These are phyloP conservation scores for Macaca mulatta DNA, from an alignment of 2,113 vertebrate genomes.

Conservation along the genomic window DNA sequence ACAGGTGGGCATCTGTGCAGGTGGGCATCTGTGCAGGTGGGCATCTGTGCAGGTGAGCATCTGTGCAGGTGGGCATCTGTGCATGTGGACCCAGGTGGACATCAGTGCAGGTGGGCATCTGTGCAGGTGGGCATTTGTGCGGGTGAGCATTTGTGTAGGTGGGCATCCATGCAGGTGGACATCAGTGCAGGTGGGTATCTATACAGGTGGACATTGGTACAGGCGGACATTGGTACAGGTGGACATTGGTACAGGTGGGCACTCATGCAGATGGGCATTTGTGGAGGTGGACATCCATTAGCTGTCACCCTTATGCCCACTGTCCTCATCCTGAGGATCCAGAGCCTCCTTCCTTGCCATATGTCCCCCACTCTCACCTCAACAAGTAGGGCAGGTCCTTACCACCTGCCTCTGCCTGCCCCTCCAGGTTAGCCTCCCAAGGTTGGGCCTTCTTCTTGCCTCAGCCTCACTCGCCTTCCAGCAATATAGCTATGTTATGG, in stretches of 20 bases:
- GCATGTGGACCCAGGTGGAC: background rate
- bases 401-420: too few relatives aligned
- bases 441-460: background rate
- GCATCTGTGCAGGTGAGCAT: too few relatives aligned
- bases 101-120: too few relatives aligned
- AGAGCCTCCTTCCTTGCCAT: background rate
- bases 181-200: fast-evolving
- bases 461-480: background rate
- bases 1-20: fast-evolving
- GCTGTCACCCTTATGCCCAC: background rate
- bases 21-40: too few relatives aligned
- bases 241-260: background rate
- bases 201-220: fast-evolving
- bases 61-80: fast-evolving
- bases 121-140: fast-evolving
- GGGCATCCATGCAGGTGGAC: too few relatives aligned
- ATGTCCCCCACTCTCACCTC: background rate
- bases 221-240: fast-evolving
- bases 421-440: background rate
- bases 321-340: background rate
- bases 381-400: background rate
- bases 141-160: too few relatives aligned
- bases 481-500: fast-evolving
- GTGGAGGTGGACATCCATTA: background rate
- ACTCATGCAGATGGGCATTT: background rate